Evolutionary conservation across 2,888 invertebrate genomes (phyloP).

Genomic region (Xestia sexstrigata): DNA sequence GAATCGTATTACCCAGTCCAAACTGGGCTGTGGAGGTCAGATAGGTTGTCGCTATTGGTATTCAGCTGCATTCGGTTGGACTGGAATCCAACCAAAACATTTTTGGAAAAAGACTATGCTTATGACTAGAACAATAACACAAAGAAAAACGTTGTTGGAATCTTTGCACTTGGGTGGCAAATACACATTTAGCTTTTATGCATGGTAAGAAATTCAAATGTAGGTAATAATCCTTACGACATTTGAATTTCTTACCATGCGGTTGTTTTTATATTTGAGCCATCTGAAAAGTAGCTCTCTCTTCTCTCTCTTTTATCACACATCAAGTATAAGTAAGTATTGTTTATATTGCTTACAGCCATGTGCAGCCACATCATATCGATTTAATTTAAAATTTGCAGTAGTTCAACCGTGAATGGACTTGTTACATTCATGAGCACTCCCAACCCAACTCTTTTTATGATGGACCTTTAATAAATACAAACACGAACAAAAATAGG

Average conservation of each 20-base stretch:
- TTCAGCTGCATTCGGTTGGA: background rate
- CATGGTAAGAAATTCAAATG: no score
- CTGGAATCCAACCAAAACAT: no score
- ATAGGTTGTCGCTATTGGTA: background rate
- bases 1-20: background rate
- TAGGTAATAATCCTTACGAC: no score
- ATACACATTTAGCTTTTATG: background rate
- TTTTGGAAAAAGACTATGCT: no score
- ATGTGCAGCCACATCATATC: constrained; percentile 32
- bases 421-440: background rate
- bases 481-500: background rate
- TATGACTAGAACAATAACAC: no score
- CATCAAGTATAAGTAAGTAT: background rate
- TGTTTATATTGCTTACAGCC: constrained; percentile 21
- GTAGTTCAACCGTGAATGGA: constrained; percentile 23
- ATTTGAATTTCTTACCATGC: constrained; percentile 9
- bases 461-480: background rate
- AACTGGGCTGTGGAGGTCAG: background rate
- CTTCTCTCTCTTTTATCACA: constrained; percentile 24
- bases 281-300: constrained; percentile 9
- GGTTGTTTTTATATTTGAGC: constrained; percentile 4
- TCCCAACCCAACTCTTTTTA: background rate
- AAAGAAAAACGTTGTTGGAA: background rate
- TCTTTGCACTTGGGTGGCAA: constrained; percentile 6
- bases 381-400: constrained; percentile 33